phyloP scores from a whole-genome alignment of 2,113 vertebrate species.

The Triplophysa rosa region DNA sequence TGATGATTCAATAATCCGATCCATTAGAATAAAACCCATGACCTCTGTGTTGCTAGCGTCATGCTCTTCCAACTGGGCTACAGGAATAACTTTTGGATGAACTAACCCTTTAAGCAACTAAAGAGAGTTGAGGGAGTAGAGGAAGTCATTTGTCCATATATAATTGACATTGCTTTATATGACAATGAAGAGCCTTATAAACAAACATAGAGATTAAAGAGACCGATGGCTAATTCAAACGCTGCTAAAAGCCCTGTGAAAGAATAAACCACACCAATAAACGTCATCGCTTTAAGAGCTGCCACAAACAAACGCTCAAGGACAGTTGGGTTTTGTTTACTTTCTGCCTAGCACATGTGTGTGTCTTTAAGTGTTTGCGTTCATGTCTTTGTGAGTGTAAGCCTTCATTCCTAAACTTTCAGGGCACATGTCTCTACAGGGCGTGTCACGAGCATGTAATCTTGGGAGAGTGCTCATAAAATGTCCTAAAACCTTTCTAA shows the following conservation, averaged over 20 bases:
- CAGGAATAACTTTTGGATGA: too few relatives aligned
- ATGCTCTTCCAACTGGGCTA: too few relatives aligned
- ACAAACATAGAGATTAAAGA: constrained; percentile 49
- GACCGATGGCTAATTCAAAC: constrained; percentile 36
- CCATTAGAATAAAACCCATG: too few relatives aligned
- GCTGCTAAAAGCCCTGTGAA: constrained; percentile 56
- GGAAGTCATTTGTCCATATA: constrained; percentile 25
- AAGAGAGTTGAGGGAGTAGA: not conserved
- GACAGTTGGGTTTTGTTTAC: constrained; percentile 49
- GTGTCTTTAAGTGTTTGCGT: not conserved
- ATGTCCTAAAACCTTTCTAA: constrained; percentile 55
- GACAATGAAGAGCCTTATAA: constrained; percentile 34
- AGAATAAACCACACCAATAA: constrained; percentile 48
- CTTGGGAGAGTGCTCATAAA: constrained; percentile 53
- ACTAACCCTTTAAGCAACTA: too few relatives aligned
- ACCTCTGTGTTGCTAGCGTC: too few relatives aligned
- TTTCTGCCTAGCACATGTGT: constrained; percentile 28
- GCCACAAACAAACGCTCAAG: constrained; percentile 43
- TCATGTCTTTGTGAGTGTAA: not conserved
- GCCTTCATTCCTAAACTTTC: constrained; percentile 18
- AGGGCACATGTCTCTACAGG: constrained; percentile 52
- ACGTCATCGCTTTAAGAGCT: constrained; percentile 39
- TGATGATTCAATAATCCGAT: too few relatives aligned
- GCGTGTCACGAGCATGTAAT: constrained; percentile 51
- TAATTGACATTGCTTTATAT: constrained; percentile 8